Percentiles rank a stretch among this genome's conserved stretches.
Evolutionary conservation across 1,140 invertebrate genomes (phyloP).

Genomic region (Pygmarrhopalites habei): DNA sequence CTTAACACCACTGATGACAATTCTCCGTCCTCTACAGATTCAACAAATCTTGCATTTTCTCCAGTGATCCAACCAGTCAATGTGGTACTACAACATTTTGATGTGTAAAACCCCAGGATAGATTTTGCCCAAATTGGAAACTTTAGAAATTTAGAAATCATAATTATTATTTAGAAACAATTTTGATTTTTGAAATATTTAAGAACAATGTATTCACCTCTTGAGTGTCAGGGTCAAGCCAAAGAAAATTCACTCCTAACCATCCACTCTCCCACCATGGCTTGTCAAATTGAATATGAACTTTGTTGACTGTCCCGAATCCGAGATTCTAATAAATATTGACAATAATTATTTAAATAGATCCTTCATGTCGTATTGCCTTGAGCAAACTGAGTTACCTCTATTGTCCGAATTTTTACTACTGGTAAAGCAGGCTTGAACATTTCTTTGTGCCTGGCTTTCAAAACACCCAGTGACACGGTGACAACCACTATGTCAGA

Average conservation of each 20-base stretch:
- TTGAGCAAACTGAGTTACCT: background rate
- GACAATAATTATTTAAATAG: constrained; percentile 17
- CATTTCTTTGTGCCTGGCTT: constrained; percentile 49
- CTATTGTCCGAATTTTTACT: constrained; percentile 48
- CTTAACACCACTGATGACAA: constrained; percentile 59
- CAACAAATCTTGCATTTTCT: constrained; percentile 66
- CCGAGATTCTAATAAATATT: constrained; percentile 52
- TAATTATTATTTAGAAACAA: no score
- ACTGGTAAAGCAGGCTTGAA: constrained; percentile 56
- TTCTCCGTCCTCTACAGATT: constrained; percentile 62
- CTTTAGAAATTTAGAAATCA: constrained; percentile 4
- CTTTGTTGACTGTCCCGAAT: constrained; percentile 65
- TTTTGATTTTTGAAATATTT: no score
- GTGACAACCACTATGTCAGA: constrained; percentile 63
- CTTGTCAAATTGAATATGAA: constrained; percentile 53
- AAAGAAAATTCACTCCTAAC: constrained; percentile 34
- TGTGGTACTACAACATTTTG: constrained; percentile 12
- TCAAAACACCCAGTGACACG: constrained; percentile 60
- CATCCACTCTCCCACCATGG: constrained; percentile 42
- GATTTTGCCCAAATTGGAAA: constrained; percentile 27
- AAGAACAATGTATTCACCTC: constrained; percentile 3
- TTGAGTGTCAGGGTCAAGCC: constrained; percentile 23
- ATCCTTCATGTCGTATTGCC: background rate
- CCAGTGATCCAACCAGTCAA: constrained; percentile 42
- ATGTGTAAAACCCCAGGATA: constrained; percentile 32